A percentile compares a stretch with the other conserved stretches of the same genome.
phyloP scores from a whole-genome alignment of 2,888 invertebrate genomes.

The Urechis unicinctus region DNA sequence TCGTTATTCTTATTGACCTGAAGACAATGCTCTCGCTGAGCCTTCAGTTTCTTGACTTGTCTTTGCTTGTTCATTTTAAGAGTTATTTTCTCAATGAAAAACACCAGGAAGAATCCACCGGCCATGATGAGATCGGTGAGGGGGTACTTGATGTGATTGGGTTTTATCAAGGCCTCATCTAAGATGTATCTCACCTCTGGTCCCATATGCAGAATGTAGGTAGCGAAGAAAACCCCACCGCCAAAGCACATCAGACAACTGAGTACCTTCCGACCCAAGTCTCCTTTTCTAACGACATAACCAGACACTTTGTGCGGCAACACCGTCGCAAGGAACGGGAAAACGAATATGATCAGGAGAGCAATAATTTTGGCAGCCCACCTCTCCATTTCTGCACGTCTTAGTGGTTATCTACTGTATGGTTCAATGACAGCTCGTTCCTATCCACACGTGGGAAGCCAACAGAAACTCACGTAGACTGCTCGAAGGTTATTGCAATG shows the following conservation, averaged over 20 bases:
- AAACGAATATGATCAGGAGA: conserved; percentile 17
- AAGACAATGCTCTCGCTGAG: conserved; percentile 1
- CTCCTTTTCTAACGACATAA: conserved; percentile 15
- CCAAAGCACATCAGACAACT: conserved; percentile 37
- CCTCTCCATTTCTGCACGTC: too few species aligned
- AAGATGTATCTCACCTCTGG: conserved; percentile 38
- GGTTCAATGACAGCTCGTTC: too few species aligned
- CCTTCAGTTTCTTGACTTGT: conserved; percentile 5
- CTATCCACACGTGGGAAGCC: too few species aligned
- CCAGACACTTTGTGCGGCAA: conserved; percentile 18
- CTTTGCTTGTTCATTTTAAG: conserved; percentile 13
- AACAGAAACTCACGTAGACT: too few species aligned
- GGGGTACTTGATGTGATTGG: conserved; percentile 30
- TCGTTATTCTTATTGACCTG: conserved; percentile 5
- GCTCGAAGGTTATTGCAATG: too few species aligned
- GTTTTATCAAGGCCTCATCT: conserved; percentile 14
- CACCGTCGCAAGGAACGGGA: conserved; percentile 20
- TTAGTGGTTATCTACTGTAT: too few species aligned
- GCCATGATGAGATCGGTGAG: conserved; percentile 39
- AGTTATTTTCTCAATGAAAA: conserved; percentile 34
- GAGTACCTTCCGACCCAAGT: conserved; percentile 16
- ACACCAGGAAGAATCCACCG: conserved; percentile 41
- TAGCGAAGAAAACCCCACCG: conserved; percentile 45
- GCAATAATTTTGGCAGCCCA: conserved; percentile 19
- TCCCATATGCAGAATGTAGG: conserved; percentile 45